A percentile compares a stretch with the other conserved stretches of the same genome.
Conservation (phyloP, 2,888 invertebrate species). For the Gastrophysa polygoni region DNA sequence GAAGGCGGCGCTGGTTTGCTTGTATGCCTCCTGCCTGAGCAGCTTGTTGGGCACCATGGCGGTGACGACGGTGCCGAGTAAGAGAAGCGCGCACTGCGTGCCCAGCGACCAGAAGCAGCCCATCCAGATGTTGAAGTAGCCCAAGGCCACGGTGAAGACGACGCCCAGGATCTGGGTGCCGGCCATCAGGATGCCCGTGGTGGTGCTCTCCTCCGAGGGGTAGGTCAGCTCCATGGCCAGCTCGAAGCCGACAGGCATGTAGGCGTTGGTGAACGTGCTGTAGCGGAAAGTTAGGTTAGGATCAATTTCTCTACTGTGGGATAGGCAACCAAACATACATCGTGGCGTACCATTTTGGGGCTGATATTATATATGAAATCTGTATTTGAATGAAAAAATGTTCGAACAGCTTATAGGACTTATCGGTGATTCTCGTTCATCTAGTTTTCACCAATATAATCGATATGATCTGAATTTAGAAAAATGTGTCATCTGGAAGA, state of each 20-base stretch:
- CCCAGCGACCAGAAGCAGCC: conserved; percentile 44
- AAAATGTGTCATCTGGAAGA: too few species aligned
- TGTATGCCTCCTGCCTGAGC: conserved; percentile 41
- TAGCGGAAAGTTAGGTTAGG: too few species aligned
- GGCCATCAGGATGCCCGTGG: conserved; percentile 39
- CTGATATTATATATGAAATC: too few species aligned
- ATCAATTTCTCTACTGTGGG: too few species aligned
- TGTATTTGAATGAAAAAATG: too few species aligned
- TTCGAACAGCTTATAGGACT: too few species aligned
- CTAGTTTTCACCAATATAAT: too few species aligned
- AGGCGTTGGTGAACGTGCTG: conserved; percentile 40
- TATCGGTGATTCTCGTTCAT: too few species aligned
- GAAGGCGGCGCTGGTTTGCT: background rate
- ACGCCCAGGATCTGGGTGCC: conserved; percentile 39
- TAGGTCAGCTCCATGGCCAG: conserved; percentile 42
- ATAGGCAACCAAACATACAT: too few species aligned
- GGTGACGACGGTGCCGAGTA: conserved; percentile 42
- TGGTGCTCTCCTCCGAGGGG: conserved; percentile 41
- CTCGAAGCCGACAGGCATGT: conserved; percentile 44
- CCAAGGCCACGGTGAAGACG: conserved; percentile 34
- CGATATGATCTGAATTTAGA: too few species aligned
- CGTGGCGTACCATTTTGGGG: too few species aligned
- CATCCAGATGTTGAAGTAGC: conserved; percentile 36
- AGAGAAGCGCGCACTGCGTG: conserved; percentile 35
- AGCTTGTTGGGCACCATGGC: conserved; percentile 40